Evolutionary conservation across 2,797 vertebrate species (phyloP), one percentile per base, ranked within the genome.

Genomic region (Diceros bicornis): DNA sequence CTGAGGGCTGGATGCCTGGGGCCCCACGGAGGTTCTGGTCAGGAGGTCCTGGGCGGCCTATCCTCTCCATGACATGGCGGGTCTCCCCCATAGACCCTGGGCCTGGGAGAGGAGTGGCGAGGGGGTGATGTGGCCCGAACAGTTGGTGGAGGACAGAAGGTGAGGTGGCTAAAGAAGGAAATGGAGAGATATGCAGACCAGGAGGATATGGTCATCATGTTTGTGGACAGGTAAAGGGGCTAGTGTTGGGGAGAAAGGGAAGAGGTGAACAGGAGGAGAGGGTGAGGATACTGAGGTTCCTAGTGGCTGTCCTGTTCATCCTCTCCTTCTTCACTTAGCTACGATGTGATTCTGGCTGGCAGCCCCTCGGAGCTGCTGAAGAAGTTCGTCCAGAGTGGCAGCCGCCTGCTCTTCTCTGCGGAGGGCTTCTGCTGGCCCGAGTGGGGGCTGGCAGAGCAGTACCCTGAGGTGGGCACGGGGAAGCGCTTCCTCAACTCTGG

Each of bases 401-500:
- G 99, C 97, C 97, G 97, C 0, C 98, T 99, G 62, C 97, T 99
- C 12, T 99, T 99, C 98, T 99, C 99, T 0, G 99, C 99, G 0
- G 99, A 99, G 97, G 98, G 99, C 0, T 99, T 99, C 98, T 99
- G 99, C 96, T 99, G 99, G 99, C 99, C 99, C 0, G 99, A 99
- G 97, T 99, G 99, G 99, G 98, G 98, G 0, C 98, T 99, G 71
- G 99, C 99, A 0, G 98, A 99, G 57, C 99, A 99, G 78, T 99
- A 99, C 92, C 99, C 99, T 0, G 91, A 98, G 17, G 96, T 98
- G 72, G 99, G 99, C 94, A 99, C 99, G 1, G 99, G 99, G 86
- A 99, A 99, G 96, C 99, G 99, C 90, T 99, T 99, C 98, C 99
- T 99, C 72, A 99, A 99, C 99, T 99, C 99, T 0, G 99, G 99